Evolutionary conservation across 2,797 vertebrate genomes (phyloP).

Genomic region (Sparus aurata): DNA sequence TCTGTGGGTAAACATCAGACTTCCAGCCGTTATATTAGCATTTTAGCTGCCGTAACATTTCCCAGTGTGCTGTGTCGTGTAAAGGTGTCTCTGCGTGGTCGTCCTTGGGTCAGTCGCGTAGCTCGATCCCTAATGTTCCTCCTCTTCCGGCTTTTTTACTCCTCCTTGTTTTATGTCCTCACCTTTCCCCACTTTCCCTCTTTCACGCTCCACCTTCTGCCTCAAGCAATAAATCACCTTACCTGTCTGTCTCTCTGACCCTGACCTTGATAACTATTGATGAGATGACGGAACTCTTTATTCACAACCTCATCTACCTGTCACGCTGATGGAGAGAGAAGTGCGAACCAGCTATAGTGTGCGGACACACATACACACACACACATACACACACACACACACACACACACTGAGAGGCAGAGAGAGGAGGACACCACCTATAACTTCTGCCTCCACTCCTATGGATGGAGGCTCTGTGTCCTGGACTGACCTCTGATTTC

Average conservation of each 20-base stretch:
- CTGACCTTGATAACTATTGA: constrained; percentile 77
- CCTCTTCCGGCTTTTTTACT: constrained; percentile 16
- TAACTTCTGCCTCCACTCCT: neutral
- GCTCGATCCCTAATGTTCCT: constrained; percentile 32
- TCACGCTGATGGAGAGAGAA: constrained; percentile 61
- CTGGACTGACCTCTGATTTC: constrained; percentile 40
- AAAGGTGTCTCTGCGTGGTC: neutral
- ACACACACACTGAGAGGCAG: neutral
- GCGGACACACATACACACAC: constrained; percentile 1
- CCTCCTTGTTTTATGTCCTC: constrained; percentile 33
- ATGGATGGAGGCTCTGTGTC: constrained; percentile 20
- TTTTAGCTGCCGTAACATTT: neutral
- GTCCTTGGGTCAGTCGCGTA: constrained; percentile 12
- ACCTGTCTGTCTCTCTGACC: constrained; percentile 56
- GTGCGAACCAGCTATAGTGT: constrained; percentile 44
- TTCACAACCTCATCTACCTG: constrained; percentile 62
- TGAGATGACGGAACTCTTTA: constrained; percentile 69
- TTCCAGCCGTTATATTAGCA: neutral
- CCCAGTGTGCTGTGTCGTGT: neutral
- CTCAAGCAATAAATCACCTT: constrained; percentile 65
- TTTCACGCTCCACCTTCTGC: constrained; percentile 48
- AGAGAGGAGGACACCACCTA: neutral
- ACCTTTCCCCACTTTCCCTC: constrained; percentile 30
- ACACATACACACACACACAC: neutral
- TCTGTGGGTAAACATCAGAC: constrained; percentile 12